Evolutionary conservation across 2,888 invertebrate species (phyloP).

Genomic region (Sminthurides aquaticus): DNA sequence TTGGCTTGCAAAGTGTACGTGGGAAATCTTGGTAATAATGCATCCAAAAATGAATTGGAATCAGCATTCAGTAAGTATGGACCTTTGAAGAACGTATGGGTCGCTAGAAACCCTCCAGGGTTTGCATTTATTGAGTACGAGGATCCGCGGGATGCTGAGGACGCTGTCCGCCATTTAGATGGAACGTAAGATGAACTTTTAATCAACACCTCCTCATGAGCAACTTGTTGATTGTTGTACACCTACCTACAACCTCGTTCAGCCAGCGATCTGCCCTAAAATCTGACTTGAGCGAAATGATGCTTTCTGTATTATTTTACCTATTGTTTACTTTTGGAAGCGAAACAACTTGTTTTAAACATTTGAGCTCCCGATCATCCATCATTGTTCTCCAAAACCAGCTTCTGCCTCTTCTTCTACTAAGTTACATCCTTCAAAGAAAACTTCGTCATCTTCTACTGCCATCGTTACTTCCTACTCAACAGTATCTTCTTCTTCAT

Average conservation of each 20-base stretch:
- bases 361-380: neutral
- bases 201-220: neutral
- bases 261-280: neutral
- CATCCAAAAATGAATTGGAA: conserved; percentile 81
- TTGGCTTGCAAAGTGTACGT: conserved; percentile 86
- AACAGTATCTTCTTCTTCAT: neutral
- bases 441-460: conserved; percentile 1
- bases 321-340: conserved; percentile 1
- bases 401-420: neutral
- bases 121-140: conserved; percentile 86
- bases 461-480: neutral
- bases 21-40: conserved; percentile 82
- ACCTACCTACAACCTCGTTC: neutral
- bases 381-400: neutral
- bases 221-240: neutral
- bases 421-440: neutral
- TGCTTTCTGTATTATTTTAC: neutral
- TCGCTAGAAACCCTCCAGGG: conserved; percentile 85
- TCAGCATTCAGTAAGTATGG: conserved; percentile 82
- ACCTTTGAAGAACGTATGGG: conserved; percentile 84
- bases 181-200: conserved; percentile 60
- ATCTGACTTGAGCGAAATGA: neutral
- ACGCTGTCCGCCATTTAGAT: conserved; percentile 72
- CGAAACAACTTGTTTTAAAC: neutral
- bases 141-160: conserved; percentile 72